Evolutionary conservation across 64 coral and sea anemone species (phyloP), one percentile per base, ranked within the genome.

Genomic region (Porites lutea): DNA sequence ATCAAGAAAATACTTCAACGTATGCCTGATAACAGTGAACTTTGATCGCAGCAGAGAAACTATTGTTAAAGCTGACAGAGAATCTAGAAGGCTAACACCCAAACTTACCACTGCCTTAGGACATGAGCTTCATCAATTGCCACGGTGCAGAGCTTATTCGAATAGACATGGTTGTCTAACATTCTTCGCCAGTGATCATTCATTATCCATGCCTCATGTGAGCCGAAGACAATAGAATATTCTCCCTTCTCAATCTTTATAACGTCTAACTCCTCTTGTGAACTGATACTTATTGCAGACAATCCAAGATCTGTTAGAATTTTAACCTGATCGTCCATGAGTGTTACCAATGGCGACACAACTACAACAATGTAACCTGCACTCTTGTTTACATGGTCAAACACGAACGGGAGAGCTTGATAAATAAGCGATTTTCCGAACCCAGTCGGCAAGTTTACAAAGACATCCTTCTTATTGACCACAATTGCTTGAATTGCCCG

Each of bases 81-180:
- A 37, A 37, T 37, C 27, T 37, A 37, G 27, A 37, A 37, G 27
- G 27, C 27, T 37, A 55, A 68, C 20, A 20, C 7, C 65, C 22
- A 7, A 68, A 68, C 62, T 67, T 69, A 67, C 61, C 62, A 68
- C 82, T 85, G 82, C 50, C 37, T 65, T 7, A 85, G 14, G 19
- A 68, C 82, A 48, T 67, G 82, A 49, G 82, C 82, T 85, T 85
- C 82, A 49, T 85, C 62, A 14, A 85, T 46, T 37, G 82, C 82
- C 15, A 85, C 64, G 16, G 82, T 62, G 69, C 82, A 85, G 2
- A 82, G 21, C 53, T 82, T 82, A 11, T 11, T 55, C 10, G 53
- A 55, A 55, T 7, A 55, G 53, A 55, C 53, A 55, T 55, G 43
- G 21, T 27, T 60, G 79, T 82, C 20, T 23, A 82, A 53, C 79